Conservation (phyloP, 37 sponge, comb jelly and placozoan genomes). For the Theonella swinhoei region DNA sequence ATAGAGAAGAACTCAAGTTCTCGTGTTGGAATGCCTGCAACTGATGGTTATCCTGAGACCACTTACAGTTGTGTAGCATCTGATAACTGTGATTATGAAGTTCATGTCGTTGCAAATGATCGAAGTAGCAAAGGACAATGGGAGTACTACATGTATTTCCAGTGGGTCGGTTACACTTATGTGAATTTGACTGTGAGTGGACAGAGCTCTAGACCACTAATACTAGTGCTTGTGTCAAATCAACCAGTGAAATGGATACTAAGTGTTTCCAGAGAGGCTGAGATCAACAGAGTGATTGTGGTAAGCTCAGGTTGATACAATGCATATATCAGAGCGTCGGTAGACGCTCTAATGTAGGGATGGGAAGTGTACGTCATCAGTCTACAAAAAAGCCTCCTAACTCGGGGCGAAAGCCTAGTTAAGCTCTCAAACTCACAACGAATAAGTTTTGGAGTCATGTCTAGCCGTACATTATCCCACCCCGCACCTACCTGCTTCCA, state of each 20-base stretch:
- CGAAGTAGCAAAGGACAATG: not conserved
- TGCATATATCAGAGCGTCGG: too few relatives aligned
- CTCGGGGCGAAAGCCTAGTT: too few relatives aligned
- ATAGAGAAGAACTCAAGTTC: not conserved
- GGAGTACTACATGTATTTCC: not conserved
- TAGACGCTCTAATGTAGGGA: too few relatives aligned
- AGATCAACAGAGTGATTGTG: slow-evolving; percentile 16
- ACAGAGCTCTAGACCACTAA: not conserved
- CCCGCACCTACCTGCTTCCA: too few relatives aligned
- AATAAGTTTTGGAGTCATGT: too few relatives aligned
- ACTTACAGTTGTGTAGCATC: slow-evolving; percentile 27
- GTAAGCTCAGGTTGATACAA: too few relatives aligned
- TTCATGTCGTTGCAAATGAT: slow-evolving; percentile 10
- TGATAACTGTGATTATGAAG: slow-evolving; percentile 27
- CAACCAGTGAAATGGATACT: slow-evolving; percentile 17
- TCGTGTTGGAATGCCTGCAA: not conserved
- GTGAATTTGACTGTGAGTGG: not conserved
- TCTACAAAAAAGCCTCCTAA: too few relatives aligned
- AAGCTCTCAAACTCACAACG: too few relatives aligned
- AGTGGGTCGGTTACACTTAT: not conserved
- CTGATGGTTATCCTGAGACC: not conserved
- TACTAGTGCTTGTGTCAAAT: slow-evolving; percentile 17
- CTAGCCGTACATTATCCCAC: too few relatives aligned
- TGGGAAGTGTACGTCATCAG: too few relatives aligned
- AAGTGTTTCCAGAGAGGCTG: not conserved